Evolutionary conservation across 2,888 invertebrate species (phyloP).

Genomic region (Oscheius onirici): DNA sequence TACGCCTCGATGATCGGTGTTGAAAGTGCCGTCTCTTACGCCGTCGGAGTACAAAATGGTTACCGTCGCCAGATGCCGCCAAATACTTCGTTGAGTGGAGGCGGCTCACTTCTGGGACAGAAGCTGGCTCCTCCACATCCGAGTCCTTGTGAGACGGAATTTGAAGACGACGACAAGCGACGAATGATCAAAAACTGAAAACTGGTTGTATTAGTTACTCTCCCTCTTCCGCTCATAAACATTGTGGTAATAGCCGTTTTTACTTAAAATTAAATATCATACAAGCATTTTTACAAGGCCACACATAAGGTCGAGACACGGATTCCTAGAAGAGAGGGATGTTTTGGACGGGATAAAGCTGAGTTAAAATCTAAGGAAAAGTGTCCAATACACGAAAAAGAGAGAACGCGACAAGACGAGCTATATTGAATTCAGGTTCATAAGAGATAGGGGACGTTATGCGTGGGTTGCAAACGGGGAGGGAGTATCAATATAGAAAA

Average conservation of each 20-base stretch:
- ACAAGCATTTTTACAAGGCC: constrained; percentile 31
- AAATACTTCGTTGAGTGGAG: constrained; percentile 35
- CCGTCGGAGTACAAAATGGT: constrained; percentile 28
- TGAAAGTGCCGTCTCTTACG: constrained; percentile 28
- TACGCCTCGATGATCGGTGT: constrained; percentile 66
- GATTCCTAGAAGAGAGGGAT: constrained; percentile 6
- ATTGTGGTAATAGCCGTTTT: constrained; percentile 17
- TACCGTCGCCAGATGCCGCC: constrained; percentile 37
- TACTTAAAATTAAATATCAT: constrained; percentile 19
- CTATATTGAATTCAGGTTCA: background rate
- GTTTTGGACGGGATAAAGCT: constrained; percentile 21
- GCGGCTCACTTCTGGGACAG: constrained; percentile 36
- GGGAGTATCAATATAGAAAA: constrained; percentile 16
- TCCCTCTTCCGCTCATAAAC: background rate
- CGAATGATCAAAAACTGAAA: constrained; percentile 35
- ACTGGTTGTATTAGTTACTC: constrained; percentile 7
- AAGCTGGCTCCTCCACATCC: constrained; percentile 45
- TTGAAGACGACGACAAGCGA: constrained; percentile 42
- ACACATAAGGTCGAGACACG: constrained; percentile 20
- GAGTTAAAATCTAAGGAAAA: background rate
- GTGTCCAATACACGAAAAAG: constrained; percentile 17
- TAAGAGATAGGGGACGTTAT: background rate
- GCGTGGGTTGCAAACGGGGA: constrained; percentile 14
- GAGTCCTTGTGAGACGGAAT: constrained; percentile 41
- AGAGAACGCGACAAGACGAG: constrained; percentile 6